Evolutionary conservation across 2,888 invertebrate genomes (phyloP).

Genomic region (Acrobasis consociella): DNA sequence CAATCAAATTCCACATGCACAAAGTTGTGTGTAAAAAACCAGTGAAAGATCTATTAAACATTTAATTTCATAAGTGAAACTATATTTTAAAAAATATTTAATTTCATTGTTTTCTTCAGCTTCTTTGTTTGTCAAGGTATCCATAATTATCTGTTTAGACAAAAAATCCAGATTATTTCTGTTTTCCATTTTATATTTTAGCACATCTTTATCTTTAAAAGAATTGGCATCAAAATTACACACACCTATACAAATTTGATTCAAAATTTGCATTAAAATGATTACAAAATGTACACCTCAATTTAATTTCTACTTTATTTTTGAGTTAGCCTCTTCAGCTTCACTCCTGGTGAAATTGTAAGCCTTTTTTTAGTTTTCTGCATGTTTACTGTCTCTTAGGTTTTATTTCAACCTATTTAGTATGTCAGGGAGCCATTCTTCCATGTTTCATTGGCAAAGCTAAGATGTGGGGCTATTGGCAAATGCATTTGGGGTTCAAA

Average conservation of each 20-base stretch:
- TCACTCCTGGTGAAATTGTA: conserved; percentile 45
- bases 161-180: background rate
- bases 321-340: conserved; percentile 43
- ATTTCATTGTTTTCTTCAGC: background rate
- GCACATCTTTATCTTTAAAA: background rate
- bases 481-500: no score
- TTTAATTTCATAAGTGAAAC: no score
- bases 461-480: background rate
- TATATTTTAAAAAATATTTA: no score
- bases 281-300: background rate
- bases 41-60: no score
- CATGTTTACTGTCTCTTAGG: conserved; percentile 36
- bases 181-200: background rate
- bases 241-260: background rate
- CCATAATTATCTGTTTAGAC: background rate
- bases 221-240: conserved; percentile 10
- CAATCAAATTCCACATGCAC: no score
- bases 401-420: background rate
- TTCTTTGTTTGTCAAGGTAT: background rate
- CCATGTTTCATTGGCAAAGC: conserved; percentile 2
- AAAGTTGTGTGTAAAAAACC: no score
- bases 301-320: conserved; percentile 1
- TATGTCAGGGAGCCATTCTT: conserved; percentile 14
- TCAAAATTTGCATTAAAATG: background rate
- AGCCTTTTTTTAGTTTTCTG: conserved; percentile 44